phyloP scores from a whole-genome alignment of 2,113 vertebrate genomes.

The Cryptoleucopteryx plumbea region DNA sequence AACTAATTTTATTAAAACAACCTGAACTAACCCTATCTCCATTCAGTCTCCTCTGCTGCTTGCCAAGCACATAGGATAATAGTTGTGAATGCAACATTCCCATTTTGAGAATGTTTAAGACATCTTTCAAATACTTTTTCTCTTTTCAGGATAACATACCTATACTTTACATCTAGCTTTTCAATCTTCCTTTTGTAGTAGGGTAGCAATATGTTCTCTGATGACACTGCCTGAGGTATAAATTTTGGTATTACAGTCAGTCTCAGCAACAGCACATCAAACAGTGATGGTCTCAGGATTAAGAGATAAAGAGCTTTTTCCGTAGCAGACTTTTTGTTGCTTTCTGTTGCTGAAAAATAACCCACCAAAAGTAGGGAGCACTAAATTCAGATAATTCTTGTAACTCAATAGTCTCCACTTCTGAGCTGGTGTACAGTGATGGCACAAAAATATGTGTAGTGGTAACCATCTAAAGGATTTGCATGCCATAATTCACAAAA shows the following conservation, averaged over 20 bases:
- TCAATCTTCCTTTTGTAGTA: not conserved
- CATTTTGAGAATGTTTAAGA: not conserved
- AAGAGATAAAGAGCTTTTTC: not conserved
- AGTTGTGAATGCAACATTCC: not conserved
- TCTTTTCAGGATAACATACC: not conserved
- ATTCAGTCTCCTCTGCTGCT: not conserved
- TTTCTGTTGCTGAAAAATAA: not conserved
- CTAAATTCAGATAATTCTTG: not conserved
- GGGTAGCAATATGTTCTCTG: not conserved
- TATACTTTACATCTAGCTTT: not conserved
- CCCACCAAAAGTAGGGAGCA: not conserved
- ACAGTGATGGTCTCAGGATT: not conserved
- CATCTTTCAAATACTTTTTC: not conserved
- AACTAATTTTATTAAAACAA: not conserved
- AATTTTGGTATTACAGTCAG: not conserved
- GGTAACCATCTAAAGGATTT: not conserved
- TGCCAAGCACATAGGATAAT: not conserved
- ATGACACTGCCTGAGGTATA: not conserved
- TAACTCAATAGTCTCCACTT: not conserved
- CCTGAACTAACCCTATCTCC: not conserved
- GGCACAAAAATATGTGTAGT: not conserved
- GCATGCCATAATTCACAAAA: not conserved
- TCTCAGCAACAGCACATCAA: not conserved
- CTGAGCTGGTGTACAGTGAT: not conserved
- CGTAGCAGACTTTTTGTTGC: accelerated